Evolutionary conservation across 2,797 vertebrate genomes (phyloP), one percentile per base, ranked within the genome.

Genomic region (Pteropus rufus): DNA sequence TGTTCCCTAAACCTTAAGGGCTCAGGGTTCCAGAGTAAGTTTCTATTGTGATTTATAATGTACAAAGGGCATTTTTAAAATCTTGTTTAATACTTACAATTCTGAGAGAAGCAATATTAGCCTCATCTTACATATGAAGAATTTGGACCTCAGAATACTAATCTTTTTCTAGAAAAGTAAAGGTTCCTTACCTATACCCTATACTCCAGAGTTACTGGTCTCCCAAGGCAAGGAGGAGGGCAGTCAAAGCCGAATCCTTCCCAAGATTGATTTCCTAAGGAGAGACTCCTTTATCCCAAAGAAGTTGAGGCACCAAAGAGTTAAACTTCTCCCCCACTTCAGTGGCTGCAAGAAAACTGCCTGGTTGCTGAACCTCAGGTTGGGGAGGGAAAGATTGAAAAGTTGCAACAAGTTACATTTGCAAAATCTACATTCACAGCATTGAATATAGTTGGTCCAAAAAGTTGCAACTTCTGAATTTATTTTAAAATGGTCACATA

Each of bases 401-500:
- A 77, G 29, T 64, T 60, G 52, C n/a, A 73, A 72, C 4, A 89
- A 88, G 31, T 87, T 84, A 72, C 29, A 75, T 77, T 83, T 91
- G 29, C 41, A 85, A n/a, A 85, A n/a, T 24, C 73, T 89, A 52
- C 1, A 41, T 36, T 94, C 46, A 81, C 29, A n/a, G 64, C 36
- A 34, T 15, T 73, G 29, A 91, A 62, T 85, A 62, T 93, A 65
- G 19, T 64, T 58, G 24, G 4, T 67, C 41, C 24, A n/a, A 82
- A 69, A 52, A 75, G 44, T 10, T 65, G 2, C 7, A 91, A 26
- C 19, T 81, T 91, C n/a, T 46, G 19, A 73, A 95, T 89, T 94
- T 69, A 91, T 95, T 93, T 96, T 86, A 16, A 76, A 96, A 77
- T 67, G n/a, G 36, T 77, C 56, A n/a, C 58, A 36, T 60, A 54